Base-by-base conservation (phyloP, 2,113 vertebrate species). In the Petrocephalus zakoni region DNA sequence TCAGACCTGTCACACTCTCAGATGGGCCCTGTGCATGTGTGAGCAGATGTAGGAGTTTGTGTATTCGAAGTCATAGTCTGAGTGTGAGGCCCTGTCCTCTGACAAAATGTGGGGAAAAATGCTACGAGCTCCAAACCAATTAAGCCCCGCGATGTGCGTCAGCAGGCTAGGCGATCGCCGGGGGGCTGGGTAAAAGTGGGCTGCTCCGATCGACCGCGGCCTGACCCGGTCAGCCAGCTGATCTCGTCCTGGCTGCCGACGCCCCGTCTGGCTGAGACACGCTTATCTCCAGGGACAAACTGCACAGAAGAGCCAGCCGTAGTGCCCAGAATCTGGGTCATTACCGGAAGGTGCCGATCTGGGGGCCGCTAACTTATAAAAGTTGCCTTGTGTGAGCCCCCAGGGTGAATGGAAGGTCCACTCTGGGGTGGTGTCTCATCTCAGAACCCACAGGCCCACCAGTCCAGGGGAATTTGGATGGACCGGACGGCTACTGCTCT, bases 91-190 rank as follows among this genome's bases (percentile, higher is more conserved):
- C 22, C 15, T 2, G 6, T n/a, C 8, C 22, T 2, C 9, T 64
- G 58, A 64, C 58, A 64, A 5, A n/a, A 22, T 25, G 47, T 61
- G 58, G 75, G 81, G 3, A n/a, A 51, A 49, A 47, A 7, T 46
- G 22, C 19, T 52, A n/a, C 8, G 47, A 29, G 86, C 58, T 47
- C 64, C 52, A 34, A 72, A 78, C 56, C n/a, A 37, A 51, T 87
- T 72, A 87, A 87, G 4, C 25, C 10, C 47, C 1, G 87, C 34
- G 51, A 88, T 88, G 64, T 88, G 64, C n/a, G 19, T 72, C 64
- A 88, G 87, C 21, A 21, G 6, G 7, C 46, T n/a, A 47, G 34
- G 64, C 25, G 19, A 29, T 78, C 49, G 46, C 87, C 58, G 1
- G 0, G 21, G 56, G 56, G 55, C 6, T 49, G 17, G 61, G 10